These are phyloP conservation scores for Alca torda DNA, from an alignment of 2,797 vertebrate species.

Conservation along the genomic window DNA sequence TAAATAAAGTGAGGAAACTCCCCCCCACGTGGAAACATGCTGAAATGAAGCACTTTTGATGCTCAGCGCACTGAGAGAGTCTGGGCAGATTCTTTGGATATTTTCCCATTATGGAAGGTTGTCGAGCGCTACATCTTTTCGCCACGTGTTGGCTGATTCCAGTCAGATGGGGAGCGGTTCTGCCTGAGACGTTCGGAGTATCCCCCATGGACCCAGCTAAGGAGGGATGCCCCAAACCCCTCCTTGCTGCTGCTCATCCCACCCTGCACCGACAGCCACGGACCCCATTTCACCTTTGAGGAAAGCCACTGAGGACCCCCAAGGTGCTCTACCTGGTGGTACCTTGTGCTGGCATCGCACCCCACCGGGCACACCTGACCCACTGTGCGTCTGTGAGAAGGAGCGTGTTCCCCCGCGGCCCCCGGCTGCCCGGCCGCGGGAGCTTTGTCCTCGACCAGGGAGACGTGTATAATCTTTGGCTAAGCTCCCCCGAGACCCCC, in stretches of 20 bases:
- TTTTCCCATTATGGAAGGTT: background rate
- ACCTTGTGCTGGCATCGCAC: background rate
- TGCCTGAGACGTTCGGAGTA: fast-evolving
- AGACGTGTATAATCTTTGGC: conserved; percentile 42
- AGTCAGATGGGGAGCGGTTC: background rate
- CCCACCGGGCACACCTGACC: background rate
- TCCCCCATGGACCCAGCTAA: background rate
- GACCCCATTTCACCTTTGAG: background rate
- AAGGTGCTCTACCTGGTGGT: background rate
- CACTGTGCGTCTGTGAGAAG: background rate
- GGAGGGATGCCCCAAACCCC: background rate
- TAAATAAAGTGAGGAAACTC: background rate
- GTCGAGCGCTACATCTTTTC: fast-evolving
- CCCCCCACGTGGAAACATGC: background rate
- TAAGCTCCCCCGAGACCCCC: conserved; percentile 17
- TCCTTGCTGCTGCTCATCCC: background rate
- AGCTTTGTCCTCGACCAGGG: conserved; percentile 9
- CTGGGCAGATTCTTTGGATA: background rate
- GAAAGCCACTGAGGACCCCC: background rate
- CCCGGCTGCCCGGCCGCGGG: fast-evolving
- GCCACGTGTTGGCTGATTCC: background rate
- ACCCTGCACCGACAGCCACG: fast-evolving
- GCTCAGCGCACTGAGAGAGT: background rate
- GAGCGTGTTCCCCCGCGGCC: fast-evolving
- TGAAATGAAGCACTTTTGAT: background rate